A percentile compares a stretch with the other conserved stretches of the same genome.
These are phyloP conservation scores for Spheniscus humboldti DNA, from an alignment of 2,797 vertebrate genomes.

Conservation along the genomic window DNA sequence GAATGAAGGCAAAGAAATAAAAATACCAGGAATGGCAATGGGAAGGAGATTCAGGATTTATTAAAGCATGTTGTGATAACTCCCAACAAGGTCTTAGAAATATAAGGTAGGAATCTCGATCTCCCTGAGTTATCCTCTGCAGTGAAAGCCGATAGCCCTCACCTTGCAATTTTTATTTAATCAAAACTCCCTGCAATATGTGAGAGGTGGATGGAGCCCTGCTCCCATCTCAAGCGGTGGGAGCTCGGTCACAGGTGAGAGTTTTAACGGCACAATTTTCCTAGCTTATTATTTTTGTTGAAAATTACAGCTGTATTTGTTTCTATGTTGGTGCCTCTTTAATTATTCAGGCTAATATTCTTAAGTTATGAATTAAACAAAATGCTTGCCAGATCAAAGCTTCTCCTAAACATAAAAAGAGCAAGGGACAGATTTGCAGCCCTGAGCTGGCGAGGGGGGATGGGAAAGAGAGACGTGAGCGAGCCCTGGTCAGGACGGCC, in stretches of 20 bases:
- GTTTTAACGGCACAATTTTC: neutral
- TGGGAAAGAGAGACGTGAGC: accelerated
- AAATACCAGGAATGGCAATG: neutral
- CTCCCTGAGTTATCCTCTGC: neutral
- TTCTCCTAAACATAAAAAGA: conserved; percentile 15
- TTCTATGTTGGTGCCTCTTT: neutral
- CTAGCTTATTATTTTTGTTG: neutral
- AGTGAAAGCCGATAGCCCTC: neutral
- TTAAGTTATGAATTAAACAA: conserved; percentile 38
- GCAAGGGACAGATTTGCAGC: neutral
- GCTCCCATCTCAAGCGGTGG: neutral
- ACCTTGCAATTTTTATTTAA: neutral
- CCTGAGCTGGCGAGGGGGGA: neutral
- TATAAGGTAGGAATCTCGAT: neutral
- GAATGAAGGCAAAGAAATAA: conserved; percentile 7
- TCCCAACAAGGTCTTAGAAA: neutral
- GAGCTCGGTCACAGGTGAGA: conserved; percentile 17
- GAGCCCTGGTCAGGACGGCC: accelerated
- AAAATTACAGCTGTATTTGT: conserved; percentile 42
- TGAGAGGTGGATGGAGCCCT: neutral
- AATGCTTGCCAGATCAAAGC: conserved; percentile 22
- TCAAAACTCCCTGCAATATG: neutral
- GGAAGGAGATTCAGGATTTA: conserved; percentile 37
- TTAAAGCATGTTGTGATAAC: conserved; percentile 41
- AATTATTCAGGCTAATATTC: conserved; percentile 45